Conservation (phyloP, 2,888 invertebrate species). For the Lasioglossum zephyrum region DNA sequence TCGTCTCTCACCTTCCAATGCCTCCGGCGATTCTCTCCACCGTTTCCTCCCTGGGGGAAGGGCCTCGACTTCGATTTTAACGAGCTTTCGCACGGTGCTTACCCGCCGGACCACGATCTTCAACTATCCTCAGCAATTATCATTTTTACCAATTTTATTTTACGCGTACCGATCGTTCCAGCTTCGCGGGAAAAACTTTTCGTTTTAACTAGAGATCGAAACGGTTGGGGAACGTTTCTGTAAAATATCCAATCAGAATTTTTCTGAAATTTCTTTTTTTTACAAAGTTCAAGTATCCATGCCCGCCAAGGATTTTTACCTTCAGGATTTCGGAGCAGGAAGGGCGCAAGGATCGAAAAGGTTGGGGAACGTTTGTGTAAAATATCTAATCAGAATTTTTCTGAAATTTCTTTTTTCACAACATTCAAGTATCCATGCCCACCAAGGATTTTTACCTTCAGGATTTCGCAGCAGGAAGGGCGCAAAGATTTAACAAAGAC, state of each 20-base stretch:
- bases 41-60: slow-evolving; percentile 29
- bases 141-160: not conserved
- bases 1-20: slow-evolving; percentile 60
- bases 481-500: slow-evolving; percentile 45
- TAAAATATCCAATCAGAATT: not conserved
- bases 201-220: not conserved
- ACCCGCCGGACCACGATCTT: not conserved
- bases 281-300: not conserved
- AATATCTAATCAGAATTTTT: not conserved
- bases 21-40: not conserved
- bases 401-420: not conserved
- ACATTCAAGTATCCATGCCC: not conserved
- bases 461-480: slow-evolving; percentile 34
- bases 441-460: not conserved
- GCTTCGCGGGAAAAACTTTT: not conserved
- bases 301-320: not conserved
- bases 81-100: not conserved
- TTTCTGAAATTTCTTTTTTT: not conserved
- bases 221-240: not conserved
- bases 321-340: slow-evolving; percentile 29
- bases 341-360: not conserved
- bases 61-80: not conserved
- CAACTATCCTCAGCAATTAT: not conserved
- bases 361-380: not conserved
- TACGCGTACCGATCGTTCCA: no score